Base-by-base conservation (phyloP, 2,888 invertebrate genomes). In the Tiphia femorata region DNA sequence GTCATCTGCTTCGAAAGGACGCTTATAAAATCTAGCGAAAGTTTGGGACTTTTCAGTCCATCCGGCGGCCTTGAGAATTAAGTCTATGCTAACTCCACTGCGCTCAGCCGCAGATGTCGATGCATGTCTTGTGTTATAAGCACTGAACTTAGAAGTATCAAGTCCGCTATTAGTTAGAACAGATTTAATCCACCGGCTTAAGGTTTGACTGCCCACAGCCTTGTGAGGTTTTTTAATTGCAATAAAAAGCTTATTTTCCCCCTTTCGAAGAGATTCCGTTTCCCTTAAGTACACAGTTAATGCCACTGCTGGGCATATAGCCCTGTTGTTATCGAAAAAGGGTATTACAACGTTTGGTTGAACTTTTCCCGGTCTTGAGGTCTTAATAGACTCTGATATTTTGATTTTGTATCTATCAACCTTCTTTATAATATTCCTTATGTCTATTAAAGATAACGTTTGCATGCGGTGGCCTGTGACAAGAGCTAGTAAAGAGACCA, bases 111-210 rank as follows among this genome's bases (percentile, higher is more conserved):
- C 12, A 7, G 27, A 43, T 16, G 43, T 43, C n/a, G 27, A 23
- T 4, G 27, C 43, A 8, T 43, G 43, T 3, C 27, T 14, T 5
- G 20, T 20, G 8, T 27, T 43, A 27, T 43, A 43, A 14, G 27
- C 43, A 3, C 3, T 17, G 25, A 43, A 43, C 8, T 3, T 1
- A 6, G 8, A 7, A 20, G 12, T 20, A 21, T 40, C 20, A 2
- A 21, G 5, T 19, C 5, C 40, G 6, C 40, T 40, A 7, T 40
- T n/a, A 3, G 2, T 21, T 12, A 40, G 7, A 2, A n/a, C 12
- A n/a, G n/a, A n/a, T 20, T 40, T 40, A 5, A 40, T 40, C 40
- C 40, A 40, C 4, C 19, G 7, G n/a, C 40, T 40, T 20, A 40
- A 19, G 7, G 40, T 40, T 10, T 40, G 40, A 1, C 20, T 7